Percentiles rank a stretch among this genome's conserved stretches.
Evolutionary conservation across 1,140 invertebrate genomes (phyloP).

Genomic region (Ridgeia piscesae): DNA sequence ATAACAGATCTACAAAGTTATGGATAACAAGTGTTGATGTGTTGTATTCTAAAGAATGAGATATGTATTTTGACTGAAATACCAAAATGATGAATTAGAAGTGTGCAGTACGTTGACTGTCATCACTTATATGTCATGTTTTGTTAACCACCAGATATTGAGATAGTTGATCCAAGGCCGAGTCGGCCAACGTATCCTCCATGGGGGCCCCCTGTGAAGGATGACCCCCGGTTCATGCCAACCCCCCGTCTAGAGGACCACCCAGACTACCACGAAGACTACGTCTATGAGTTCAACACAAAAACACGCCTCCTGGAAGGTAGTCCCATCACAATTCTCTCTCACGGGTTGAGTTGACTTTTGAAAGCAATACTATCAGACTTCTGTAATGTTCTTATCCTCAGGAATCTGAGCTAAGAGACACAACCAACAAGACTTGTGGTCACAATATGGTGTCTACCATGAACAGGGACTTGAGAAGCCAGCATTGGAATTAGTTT

Average conservation of each 20-base stretch:
- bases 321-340: not conserved
- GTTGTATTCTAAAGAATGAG: no score
- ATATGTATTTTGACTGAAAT: no score
- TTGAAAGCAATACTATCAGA: not conserved
- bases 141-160: not conserved
- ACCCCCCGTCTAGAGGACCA: not conserved
- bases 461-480: no score
- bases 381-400: no score
- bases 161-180: not conserved
- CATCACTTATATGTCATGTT: not conserved
- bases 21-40: no score
- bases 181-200: not conserved
- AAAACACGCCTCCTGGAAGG: slow-evolving; percentile 5
- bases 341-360: not conserved
- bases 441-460: no score
- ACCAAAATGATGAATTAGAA: no score
- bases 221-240: not conserved
- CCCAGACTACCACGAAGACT: slow-evolving; percentile 13
- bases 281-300: slow-evolving; percentile 1
- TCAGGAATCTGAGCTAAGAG: no score
- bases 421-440: no score
- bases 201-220: not conserved
- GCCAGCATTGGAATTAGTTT: no score
- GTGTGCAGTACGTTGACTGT: no score
- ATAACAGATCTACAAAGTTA: no score